Base-by-base conservation (phyloP, 2,888 invertebrate genomes). In the Cremastinae sp. region DNA sequence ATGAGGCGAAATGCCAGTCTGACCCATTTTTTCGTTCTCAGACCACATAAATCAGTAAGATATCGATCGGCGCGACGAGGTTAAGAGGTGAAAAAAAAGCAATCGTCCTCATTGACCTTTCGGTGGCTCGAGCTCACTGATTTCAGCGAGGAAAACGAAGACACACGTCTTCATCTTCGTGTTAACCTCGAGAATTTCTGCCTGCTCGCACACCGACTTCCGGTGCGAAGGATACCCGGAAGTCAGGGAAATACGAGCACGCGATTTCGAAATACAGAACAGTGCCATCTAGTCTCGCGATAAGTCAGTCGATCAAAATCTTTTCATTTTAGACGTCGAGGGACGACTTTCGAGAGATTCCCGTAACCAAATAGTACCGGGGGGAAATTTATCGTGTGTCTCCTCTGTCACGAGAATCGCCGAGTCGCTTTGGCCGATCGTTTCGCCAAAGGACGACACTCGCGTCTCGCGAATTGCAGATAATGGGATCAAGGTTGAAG, bases 111-210 rank as follows among this genome's bases (percentile, higher is more conserved):
- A 38, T 34, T 49, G 56, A 47, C 56, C 56, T 22, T n/a, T 12
- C n/a, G 10, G 18, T n/a, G 2, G 3, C 36, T 34, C 12, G 1
- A 18, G 34, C n/a, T n/a, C n/a, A n/a, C n/a, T 28, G 16, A 64
- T n/a, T 38, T 66, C 75, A 72, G 70, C 28, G 28, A 3, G 28
- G 59, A 75, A 74, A 78, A 79, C 2, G 28, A 5, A 28, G 28
- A 28, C 28, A 28, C 28, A 28, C 5, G 28, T 28, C 28, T 28
- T 28, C 28, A 28, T 28, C 28, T 5, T 28, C 28, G 28, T 28
- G 28, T 28, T 28, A 28, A 5, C 28, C 28, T 28, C 28, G 20
- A 7, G 10, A 10, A 12, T 22, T 16, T 58, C 20, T 41, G 38
- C 28, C 51, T 69, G 16, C 12, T 41, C 41, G 3, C 12, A 41